Evolutionary conservation across 2,797 vertebrate species (phyloP).

Genomic region (Ceyx erithaca): DNA sequence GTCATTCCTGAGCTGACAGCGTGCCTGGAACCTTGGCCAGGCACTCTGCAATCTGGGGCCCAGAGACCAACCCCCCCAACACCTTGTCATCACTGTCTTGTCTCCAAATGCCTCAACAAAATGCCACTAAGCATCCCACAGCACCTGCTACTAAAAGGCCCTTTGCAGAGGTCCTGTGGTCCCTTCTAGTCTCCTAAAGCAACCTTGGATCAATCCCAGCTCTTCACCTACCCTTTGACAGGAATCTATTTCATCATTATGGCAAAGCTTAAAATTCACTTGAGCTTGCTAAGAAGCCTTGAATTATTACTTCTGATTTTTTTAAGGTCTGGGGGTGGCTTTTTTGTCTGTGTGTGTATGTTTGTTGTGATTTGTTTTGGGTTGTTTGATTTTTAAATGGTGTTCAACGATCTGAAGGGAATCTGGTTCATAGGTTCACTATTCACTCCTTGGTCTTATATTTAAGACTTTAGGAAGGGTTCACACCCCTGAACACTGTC

Average conservation of each 20-base stretch:
- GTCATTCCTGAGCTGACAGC: background rate
- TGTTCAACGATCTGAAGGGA: background rate
- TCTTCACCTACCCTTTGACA: rapidly evolving
- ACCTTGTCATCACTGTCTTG: background rate
- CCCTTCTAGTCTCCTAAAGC: background rate
- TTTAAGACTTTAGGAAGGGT: background rate
- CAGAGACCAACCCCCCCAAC: rapidly evolving
- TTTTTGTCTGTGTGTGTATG: background rate
- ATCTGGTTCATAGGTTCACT: background rate
- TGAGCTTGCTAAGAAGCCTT: background rate
- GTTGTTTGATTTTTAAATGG: background rate
- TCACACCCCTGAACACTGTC: background rate
- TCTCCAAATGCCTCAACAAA: background rate
- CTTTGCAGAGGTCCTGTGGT: background rate
- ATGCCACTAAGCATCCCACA: background rate
- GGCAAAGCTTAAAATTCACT: background rate
- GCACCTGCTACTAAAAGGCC: background rate
- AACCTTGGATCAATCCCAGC: background rate
- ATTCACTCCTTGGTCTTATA: background rate
- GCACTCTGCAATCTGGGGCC: rapidly evolving
- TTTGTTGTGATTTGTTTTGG: background rate
- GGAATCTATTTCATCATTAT: background rate
- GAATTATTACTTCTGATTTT: background rate
- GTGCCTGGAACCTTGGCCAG: rapidly evolving
- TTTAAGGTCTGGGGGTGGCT: background rate